These are phyloP conservation scores for Pangasianodon hypophthalmus DNA, from an alignment of 2,113 vertebrate species.

Conservation along the genomic window DNA sequence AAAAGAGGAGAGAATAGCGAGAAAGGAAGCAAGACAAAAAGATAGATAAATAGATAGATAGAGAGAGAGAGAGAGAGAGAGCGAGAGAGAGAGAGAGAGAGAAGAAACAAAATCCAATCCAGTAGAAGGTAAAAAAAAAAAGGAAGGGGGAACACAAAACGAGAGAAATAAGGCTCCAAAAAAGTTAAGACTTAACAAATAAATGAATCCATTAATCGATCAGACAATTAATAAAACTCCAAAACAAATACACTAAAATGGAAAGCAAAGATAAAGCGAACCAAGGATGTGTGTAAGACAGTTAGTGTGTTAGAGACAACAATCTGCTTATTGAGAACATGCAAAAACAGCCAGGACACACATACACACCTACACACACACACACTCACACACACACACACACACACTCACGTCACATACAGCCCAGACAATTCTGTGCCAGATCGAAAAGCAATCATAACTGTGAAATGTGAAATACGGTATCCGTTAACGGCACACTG, in stretches of 20 bases:
- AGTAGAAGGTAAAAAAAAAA: conserved; percentile 83
- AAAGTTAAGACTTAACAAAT: conserved; percentile 73
- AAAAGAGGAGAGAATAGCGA: conserved; percentile 64
- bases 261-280: conserved; percentile 58
- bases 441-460: background rate
- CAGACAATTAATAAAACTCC: conserved; percentile 59
- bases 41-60: conserved; percentile 72
- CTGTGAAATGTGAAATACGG: background rate
- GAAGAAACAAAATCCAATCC: conserved; percentile 72
- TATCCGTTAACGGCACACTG: background rate
- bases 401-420: background rate
- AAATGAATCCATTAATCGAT: conserved; percentile 45
- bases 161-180: conserved; percentile 89
- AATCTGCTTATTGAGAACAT: conserved; percentile 15
- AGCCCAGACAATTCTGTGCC: background rate
- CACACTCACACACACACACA: background rate
- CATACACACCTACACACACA: conserved; percentile 24
- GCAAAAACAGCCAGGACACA: conserved; percentile 23
- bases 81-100: conserved; percentile 53
- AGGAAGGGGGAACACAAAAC: conserved; percentile 81
- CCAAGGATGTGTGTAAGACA: conserved; percentile 39
- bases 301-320: conserved; percentile 42
- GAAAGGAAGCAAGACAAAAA: background rate
- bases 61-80: conserved; percentile 68
- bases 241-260: conserved; percentile 56